These are phyloP conservation scores for Neomorphus geoffroyi DNA, from an alignment of 2,797 vertebrate genomes.

Conservation along the genomic window DNA sequence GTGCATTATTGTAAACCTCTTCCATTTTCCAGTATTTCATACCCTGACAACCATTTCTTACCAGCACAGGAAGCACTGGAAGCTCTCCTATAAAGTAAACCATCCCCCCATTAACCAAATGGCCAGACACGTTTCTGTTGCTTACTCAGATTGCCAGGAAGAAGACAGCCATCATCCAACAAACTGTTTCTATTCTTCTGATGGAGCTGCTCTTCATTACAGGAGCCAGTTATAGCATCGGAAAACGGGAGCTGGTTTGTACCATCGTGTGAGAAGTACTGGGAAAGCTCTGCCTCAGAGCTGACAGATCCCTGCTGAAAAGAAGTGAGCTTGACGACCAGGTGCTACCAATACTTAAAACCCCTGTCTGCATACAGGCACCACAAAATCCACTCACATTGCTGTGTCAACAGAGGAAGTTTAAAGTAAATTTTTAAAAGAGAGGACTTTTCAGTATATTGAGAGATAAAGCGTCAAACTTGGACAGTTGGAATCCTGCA, in stretches of 20 bases:
- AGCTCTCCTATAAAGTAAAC: not conserved
- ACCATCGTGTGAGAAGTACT: slow-evolving; percentile 84
- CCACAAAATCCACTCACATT: not conserved
- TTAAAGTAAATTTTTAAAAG: not conserved
- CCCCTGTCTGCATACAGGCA: not conserved
- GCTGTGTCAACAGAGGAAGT: not conserved
- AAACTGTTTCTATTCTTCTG: slow-evolving; percentile 78
- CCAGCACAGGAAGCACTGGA: not conserved
- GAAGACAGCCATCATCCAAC: slow-evolving; percentile 71
- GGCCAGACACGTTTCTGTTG: not conserved
- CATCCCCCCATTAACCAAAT: not conserved
- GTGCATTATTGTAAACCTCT: not conserved
- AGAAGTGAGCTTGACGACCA: not conserved
- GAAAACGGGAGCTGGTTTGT: slow-evolving; percentile 76
- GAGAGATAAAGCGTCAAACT: not conserved
- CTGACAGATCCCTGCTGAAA: slow-evolving; percentile 86
- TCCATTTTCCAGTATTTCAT: not conserved
- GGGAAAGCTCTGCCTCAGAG: slow-evolving; percentile 88
- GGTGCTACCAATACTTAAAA: rapidly evolving
- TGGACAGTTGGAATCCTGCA: not conserved
- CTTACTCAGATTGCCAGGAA: slow-evolving; percentile 70
- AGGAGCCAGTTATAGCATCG: slow-evolving; percentile 76
- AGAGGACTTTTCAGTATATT: not conserved
- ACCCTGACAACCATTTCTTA: not conserved
- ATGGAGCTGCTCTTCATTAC: slow-evolving; percentile 81